phyloP scores from a whole-genome alignment of 37 sponge, comb jelly and placozoan species.

The Trichoplax adhaerens region DNA sequence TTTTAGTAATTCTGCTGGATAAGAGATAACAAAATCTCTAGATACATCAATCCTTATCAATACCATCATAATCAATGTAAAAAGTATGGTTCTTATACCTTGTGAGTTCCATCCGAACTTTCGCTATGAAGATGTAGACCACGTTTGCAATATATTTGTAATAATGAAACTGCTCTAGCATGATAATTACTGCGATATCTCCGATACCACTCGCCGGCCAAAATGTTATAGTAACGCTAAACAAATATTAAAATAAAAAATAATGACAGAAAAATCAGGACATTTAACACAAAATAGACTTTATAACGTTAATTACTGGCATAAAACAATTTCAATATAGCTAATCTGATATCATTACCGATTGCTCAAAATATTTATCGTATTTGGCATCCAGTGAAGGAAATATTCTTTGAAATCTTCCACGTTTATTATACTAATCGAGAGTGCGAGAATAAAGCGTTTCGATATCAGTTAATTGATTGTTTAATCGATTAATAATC shows the following conservation, averaged over 20 bases:
- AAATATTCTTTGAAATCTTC: slow-evolving; percentile 55
- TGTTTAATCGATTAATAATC: not conserved
- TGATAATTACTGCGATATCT: not conserved
- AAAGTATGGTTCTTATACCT: too few species aligned
- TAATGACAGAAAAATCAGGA: not conserved
- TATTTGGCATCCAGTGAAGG: slow-evolving; percentile 39
- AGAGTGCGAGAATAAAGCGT: not conserved
- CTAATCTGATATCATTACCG: slow-evolving; percentile 22
- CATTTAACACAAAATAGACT: not conserved
- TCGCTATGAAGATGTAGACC: too few species aligned
- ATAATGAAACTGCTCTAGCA: too few species aligned
- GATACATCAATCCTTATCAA: too few species aligned
- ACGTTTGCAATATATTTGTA: too few species aligned
- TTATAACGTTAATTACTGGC: not conserved
- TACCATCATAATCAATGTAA: too few species aligned
- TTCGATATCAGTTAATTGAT: not conserved
- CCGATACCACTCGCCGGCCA: slow-evolving; percentile 47
- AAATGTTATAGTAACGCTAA: slow-evolving; percentile 77
- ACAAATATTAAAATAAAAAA: slow-evolving; percentile 1
- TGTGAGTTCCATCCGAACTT: too few species aligned
- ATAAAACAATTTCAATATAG: not conserved
- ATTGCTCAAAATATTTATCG: slow-evolving; percentile 41
- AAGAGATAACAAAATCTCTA: too few species aligned
- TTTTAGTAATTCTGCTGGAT: too few species aligned
- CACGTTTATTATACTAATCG: slow-evolving; percentile 36